Evolutionary conservation across 2,888 invertebrate genomes (phyloP), one percentile per base, ranked within the genome.

Genomic region (Rhyacophila evoluta): DNA sequence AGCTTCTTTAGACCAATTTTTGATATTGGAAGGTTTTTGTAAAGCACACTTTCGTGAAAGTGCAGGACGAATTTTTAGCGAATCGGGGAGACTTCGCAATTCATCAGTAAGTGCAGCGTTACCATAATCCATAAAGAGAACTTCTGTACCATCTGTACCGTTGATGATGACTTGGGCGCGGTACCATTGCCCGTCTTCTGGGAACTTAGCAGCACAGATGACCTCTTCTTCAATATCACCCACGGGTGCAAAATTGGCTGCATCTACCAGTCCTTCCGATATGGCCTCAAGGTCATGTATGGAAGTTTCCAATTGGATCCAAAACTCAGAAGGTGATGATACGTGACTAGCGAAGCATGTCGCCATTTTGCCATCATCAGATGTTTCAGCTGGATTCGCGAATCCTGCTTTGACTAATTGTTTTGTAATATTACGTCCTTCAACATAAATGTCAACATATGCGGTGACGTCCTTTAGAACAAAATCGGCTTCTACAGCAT

Each of bases 321-420:
- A 95, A 85, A 96, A 96, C 84, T 95, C 94, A 0, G 91, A 91
- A 0, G 95, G 92, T 0, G 93, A 93, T 85, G 94, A 93, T 0
- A 93, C 89, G 84, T 95, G 94, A 81, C 94, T 94, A 0, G 95
- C 92, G 84, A 92, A 95, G 80, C 94, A 94, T 0, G 92, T 93
- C 0, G 89, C 88, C 38, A 88, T 81, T 83, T 90, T 89, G 33
- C 87, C 91, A 36, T 90, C 91, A 75, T 87, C 87, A 0, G 91
- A 87, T 74, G 89, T 88, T 76, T 91, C 91, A 27, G 91, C 85
- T 6, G 88, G 87, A 19, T 88, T 87, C 0, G 93, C 94, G 83
- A 91, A 88, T 36, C 91, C 91, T 82, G 91, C 91, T 0, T 87
- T 85, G 0, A 93, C 89, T 33, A 94, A 84, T 81, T 91, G 88